phyloP scores from a whole-genome alignment of 2,113 vertebrate genomes.

The Stigmatopora nigra region DNA sequence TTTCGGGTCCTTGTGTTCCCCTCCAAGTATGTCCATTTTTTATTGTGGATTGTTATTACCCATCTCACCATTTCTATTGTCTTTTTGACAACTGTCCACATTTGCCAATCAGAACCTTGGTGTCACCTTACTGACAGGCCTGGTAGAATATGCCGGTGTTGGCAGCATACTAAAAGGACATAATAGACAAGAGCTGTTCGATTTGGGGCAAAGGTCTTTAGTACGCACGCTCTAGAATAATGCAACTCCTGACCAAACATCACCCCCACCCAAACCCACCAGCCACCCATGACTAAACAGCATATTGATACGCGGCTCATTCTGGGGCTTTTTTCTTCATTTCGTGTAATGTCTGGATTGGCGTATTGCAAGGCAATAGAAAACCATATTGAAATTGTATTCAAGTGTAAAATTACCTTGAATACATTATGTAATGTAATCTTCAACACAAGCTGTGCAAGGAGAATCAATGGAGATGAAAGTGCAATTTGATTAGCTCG shows the following conservation, averaged over 20 bases:
- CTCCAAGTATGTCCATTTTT: neutral
- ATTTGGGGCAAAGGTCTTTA: constrained; percentile 57
- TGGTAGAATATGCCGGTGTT: constrained; percentile 38
- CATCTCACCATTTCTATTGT: neutral
- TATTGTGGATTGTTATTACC: neutral
- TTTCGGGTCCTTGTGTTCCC: neutral
- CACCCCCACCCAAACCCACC: constrained; percentile 2
- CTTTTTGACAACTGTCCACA: neutral
- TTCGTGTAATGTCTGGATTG: neutral
- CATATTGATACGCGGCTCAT: constrained; percentile 13
- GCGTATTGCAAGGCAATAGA: neutral
- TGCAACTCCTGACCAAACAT: constrained; percentile 44
- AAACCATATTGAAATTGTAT: too few species aligned
- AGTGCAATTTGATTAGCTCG: constrained; percentile 7
- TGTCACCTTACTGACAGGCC: constrained; percentile 10
- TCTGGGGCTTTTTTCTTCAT: neutral
- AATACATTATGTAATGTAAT: constrained; percentile 3
- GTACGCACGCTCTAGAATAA: constrained; percentile 34
- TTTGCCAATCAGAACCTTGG: neutral
- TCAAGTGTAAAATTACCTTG: neutral
- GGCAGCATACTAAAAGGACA: constrained; percentile 13
- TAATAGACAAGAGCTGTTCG: constrained; percentile 28
- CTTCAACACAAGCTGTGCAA: neutral
- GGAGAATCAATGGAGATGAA: constrained; percentile 1
- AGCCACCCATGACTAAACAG: constrained; percentile 22